phyloP scores from a whole-genome alignment of 2,888 invertebrate species.

The Tetramorium bicarinatum region DNA sequence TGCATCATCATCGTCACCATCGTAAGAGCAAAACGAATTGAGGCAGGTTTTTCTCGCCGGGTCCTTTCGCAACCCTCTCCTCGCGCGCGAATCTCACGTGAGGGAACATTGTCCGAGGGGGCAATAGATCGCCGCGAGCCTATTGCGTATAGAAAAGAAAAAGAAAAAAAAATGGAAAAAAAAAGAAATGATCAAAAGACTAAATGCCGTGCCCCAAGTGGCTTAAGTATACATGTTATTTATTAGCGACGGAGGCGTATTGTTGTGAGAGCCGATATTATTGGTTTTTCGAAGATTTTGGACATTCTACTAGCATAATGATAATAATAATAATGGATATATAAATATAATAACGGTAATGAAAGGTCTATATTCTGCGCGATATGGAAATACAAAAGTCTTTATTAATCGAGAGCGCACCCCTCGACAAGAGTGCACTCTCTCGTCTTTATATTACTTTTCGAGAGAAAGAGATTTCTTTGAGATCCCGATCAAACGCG shows the following conservation, averaged over 20 bases:
- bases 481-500: constrained; percentile 53
- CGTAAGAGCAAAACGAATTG: constrained; percentile 85
- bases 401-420: constrained; percentile 20
- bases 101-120: constrained; percentile 1
- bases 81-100: not conserved
- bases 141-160: constrained; percentile 20
- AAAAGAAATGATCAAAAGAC: constrained; percentile 44
- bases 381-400: constrained; percentile 10
- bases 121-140: constrained; percentile 23
- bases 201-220: constrained; percentile 15
- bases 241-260: constrained; percentile 46
- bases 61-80: not conserved
- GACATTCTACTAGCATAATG: constrained; percentile 40
- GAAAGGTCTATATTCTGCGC: constrained; percentile 28
- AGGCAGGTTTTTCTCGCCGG: not conserved
- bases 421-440: constrained; percentile 43
- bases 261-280: constrained; percentile 33
- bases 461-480: constrained; percentile 40
- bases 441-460: constrained; percentile 50
- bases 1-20: constrained; percentile 83
- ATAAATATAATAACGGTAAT: constrained; percentile 31
- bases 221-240: constrained; percentile 51
- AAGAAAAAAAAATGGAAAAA: not conserved
- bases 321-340: constrained; percentile 36
- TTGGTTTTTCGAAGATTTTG: constrained; percentile 55